phyloP scores from a whole-genome alignment of 2,797 vertebrate species.

The Oophaga sylvatica region DNA sequence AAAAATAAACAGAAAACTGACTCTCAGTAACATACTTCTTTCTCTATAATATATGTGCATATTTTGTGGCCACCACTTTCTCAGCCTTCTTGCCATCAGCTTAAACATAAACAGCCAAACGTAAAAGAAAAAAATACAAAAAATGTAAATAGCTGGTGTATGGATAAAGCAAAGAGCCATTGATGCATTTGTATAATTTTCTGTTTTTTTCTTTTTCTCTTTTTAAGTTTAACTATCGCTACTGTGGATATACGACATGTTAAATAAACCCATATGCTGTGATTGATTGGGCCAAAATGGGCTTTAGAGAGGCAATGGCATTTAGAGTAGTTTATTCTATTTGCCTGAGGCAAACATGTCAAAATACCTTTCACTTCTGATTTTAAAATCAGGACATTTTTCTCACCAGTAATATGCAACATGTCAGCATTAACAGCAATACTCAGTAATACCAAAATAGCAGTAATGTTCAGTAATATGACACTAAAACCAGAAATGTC shows the following conservation, averaged over 20 bases:
- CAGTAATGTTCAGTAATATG: neutral
- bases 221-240: neutral
- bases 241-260: neutral
- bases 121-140: neutral
- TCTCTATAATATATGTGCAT: constrained; percentile 44
- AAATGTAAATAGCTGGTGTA: neutral
- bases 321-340: constrained; percentile 21
- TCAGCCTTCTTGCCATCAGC: neutral
- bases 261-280: constrained; percentile 10
- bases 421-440: neutral
- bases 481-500: neutral
- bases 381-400: constrained; percentile 25
- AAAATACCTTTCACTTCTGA: constrained; percentile 18
- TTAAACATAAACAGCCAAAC: constrained; percentile 15
- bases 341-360: constrained; percentile 28
- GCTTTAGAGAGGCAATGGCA: constrained; percentile 15
- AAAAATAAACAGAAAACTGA: constrained; percentile 25
- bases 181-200: neutral
- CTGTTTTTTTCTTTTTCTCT: neutral
- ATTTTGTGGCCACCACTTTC: constrained; percentile 29
- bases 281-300: constrained; percentile 7
- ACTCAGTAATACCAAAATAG: neutral
- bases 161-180: neutral
- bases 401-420: constrained; percentile 9
- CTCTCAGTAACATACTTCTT: constrained; percentile 9